phyloP scores from a whole-genome alignment of 2,888 invertebrate genomes.

The Melanostoma scalare region DNA sequence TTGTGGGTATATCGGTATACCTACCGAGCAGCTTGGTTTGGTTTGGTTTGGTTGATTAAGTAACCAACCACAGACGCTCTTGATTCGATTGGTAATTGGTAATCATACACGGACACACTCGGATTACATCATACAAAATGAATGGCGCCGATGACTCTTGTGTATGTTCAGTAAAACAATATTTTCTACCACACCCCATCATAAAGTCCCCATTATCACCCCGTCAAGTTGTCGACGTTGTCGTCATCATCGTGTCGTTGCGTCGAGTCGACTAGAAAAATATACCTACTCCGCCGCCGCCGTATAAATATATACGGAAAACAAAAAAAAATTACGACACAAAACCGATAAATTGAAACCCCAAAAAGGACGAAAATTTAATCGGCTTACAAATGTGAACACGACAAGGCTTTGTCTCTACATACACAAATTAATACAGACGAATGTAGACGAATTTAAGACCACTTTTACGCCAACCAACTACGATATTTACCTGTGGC shows the following conservation, averaged over 20 bases:
- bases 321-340: background rate
- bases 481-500: constrained; percentile 36
- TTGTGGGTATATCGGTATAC: background rate
- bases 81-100: constrained; percentile 23
- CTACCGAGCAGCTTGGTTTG: background rate
- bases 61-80: background rate
- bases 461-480: constrained; percentile 36
- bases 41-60: constrained; percentile 39
- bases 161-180: constrained; percentile 17
- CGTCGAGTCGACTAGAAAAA: too few species aligned
- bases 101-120: constrained; percentile 28
- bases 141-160: constrained; percentile 17
- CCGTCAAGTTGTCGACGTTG: too few species aligned
- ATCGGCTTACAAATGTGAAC: constrained; percentile 50
- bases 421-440: too few species aligned
- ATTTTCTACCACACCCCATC: constrained; percentile 18
- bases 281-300: too few species aligned
- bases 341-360: constrained; percentile 38
- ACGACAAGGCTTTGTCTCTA: constrained; percentile 6
- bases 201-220: background rate
- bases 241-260: too few species aligned
- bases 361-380: constrained; percentile 49
- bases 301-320: background rate
- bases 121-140: constrained; percentile 49
- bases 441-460: constrained; percentile 27